A percentile compares a stretch with the other conserved stretches of the same genome.
Evolutionary conservation across 2,797 vertebrate genomes (phyloP).

Genomic region (Sebastes hubbsi): DNA sequence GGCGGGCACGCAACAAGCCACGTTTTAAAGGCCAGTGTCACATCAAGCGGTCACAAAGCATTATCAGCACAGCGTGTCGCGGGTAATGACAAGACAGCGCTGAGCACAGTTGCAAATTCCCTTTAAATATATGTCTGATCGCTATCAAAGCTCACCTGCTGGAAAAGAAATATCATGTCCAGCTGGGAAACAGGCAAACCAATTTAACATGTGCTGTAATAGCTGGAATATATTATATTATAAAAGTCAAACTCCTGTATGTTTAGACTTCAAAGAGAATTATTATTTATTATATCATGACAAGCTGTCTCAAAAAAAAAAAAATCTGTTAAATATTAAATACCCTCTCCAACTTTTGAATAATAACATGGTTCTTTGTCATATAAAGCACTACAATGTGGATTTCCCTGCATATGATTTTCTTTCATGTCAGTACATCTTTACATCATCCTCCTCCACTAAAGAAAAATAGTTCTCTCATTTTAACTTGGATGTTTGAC

Average conservation of each 20-base stretch:
- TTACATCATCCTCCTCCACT: background rate
- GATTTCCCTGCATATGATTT: background rate
- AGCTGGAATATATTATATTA: background rate
- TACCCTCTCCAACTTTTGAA: constrained; percentile 36
- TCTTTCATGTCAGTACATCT: background rate
- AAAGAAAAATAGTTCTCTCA: background rate
- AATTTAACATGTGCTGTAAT: background rate
- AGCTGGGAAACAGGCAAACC: constrained; percentile 15
- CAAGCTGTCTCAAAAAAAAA: constrained; percentile 38
- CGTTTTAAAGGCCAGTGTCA: constrained; percentile 61
- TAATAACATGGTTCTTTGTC: constrained; percentile 23
- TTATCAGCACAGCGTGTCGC: constrained; percentile 52
- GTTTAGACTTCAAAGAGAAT: constrained; percentile 36
- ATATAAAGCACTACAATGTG: background rate
- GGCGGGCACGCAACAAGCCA: constrained; percentile 22
- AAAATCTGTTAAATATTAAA: constrained; percentile 51
- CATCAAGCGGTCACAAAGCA: constrained; percentile 44
- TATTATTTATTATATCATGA: background rate
- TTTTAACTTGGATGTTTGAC: background rate
- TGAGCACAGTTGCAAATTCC: background rate
- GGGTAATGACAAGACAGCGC: constrained; percentile 34
- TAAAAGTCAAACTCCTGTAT: constrained; percentile 2
- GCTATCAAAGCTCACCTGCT: background rate
- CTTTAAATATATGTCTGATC: background rate
- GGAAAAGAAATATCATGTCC: background rate